Conservation (phyloP, 2,797 vertebrate genomes). For the Rhabdomys pumilio region DNA sequence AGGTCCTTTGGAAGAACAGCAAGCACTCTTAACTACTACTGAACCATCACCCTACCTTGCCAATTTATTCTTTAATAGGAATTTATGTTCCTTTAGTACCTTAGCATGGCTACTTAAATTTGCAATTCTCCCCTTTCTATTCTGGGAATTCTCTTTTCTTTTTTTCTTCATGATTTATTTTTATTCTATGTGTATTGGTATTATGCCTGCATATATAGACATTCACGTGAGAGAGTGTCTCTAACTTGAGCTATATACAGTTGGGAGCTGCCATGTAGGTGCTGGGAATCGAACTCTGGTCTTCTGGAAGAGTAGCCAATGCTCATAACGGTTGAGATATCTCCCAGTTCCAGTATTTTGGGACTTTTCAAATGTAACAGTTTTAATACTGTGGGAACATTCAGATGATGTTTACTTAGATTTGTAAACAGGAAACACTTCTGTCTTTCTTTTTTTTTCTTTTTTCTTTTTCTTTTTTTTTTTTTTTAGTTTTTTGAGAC, state of each 20-base stretch:
- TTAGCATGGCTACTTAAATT: constrained; percentile 30
- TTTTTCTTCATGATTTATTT: not conserved
- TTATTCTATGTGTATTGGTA: not conserved
- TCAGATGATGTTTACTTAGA: not conserved
- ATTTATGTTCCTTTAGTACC: not conserved
- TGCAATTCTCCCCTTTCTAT: not conserved
- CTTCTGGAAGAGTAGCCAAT: not conserved
- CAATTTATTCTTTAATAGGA: constrained; percentile 8
- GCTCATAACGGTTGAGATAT: not conserved
- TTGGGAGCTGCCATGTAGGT: not conserved
- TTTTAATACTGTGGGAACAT: constrained; percentile 11
- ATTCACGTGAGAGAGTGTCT: not conserved
- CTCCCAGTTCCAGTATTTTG: not conserved
- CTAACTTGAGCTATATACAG: not conserved
- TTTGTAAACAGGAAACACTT: constrained; percentile 48
- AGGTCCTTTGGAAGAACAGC: not conserved
- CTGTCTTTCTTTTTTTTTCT: constrained; percentile 7
- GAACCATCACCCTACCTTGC: not conserved
- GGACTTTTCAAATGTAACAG: constrained; percentile 25
- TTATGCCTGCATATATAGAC: not conserved
- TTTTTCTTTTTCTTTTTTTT: not conserved
- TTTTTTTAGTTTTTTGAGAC: too few relatives aligned
- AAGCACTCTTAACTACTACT: not conserved
- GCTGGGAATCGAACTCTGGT: not conserved
- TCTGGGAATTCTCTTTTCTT: not conserved